Evolutionary conservation across 1,140 invertebrate species (phyloP).

Genomic region (Solen grandis): DNA sequence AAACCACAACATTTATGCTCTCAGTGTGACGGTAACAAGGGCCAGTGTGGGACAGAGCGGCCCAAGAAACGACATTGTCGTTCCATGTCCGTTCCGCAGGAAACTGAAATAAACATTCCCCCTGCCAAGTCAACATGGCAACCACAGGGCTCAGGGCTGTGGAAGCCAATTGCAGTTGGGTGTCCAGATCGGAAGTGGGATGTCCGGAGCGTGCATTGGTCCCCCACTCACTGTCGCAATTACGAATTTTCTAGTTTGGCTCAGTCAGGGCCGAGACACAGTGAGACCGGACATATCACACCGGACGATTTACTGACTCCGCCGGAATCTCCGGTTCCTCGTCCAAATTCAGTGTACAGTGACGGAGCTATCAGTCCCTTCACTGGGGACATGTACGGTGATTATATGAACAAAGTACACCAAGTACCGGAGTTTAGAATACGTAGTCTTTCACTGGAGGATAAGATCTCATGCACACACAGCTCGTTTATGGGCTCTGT

Average conservation of each 20-base stretch:
- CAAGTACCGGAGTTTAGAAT: constrained; percentile 66
- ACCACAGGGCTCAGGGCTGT: constrained; percentile 60
- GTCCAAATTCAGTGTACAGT: constrained; percentile 72
- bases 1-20: constrained; percentile 23
- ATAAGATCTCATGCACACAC: constrained; percentile 67
- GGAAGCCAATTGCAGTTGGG: constrained; percentile 64
- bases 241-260: constrained; percentile 51
- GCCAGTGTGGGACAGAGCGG: neutral
- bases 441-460: constrained; percentile 78
- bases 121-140: constrained; percentile 57
- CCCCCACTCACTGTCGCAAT: constrained; percentile 40
- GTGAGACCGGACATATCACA: constrained; percentile 65
- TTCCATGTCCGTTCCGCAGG: constrained; percentile 68
- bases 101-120: constrained; percentile 47
- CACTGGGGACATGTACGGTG: neutral
- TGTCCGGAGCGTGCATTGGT: constrained; percentile 14
- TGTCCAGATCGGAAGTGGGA: constrained; percentile 30
- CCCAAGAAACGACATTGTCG: constrained; percentile 77
- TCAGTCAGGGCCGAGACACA: constrained; percentile 54
- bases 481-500: constrained; percentile 55
- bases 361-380: constrained; percentile 64
- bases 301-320: constrained; percentile 72
- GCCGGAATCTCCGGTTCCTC: constrained; percentile 74
- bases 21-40: neutral
- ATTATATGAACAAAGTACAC: neutral